Evolutionary conservation across 2,113 vertebrate species (phyloP), one percentile per base, ranked within the genome.

Genomic region (Hyla sarda): DNA sequence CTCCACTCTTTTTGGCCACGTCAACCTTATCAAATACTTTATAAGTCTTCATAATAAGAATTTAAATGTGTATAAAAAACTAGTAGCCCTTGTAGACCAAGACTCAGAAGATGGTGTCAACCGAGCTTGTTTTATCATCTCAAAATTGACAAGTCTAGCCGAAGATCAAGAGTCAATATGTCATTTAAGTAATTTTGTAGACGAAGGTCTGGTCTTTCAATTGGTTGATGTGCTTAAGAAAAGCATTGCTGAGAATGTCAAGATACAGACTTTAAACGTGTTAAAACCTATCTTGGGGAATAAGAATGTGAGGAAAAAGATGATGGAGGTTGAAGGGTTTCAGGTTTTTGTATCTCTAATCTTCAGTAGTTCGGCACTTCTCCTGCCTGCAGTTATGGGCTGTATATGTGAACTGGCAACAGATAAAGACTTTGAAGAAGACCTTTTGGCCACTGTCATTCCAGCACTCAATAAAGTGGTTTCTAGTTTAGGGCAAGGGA

Each of bases 51-150:
- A 52, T 41, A 17, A 54, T 34, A 58, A 65, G 13, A 60, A 67
- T 8, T 19, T 88, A 30, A 76, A 77, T 28, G 87, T 83, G 12
- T 86, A 75, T 32, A 75, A 48, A 37, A 86, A 58, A 41, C 37
- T 86, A 17, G 28, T 83, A 9, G 19, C 72, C 11, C 47, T 86
- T 3, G 5, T 88, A 28, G 50, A 23, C 12, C 71, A 73, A 3
- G 71, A 86, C 12, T 3, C 8, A 9, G 84, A 77, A 30, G 62
- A 84, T 14, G 45, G 23, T 5, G 25, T 83, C 12, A 10, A 16
- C 2, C 41, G 79, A 0, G 19, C 72, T 3, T 85, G 87, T 17
- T 25, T n/a, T 14, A 41, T 58, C 11, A 82, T 88, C 50, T 30
- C 17, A 14, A 16, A 65, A 4, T 8, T 88, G 71, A 71, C 28